Base-by-base conservation (phyloP, 2,888 invertebrate species). In the Melanotus villosus region DNA sequence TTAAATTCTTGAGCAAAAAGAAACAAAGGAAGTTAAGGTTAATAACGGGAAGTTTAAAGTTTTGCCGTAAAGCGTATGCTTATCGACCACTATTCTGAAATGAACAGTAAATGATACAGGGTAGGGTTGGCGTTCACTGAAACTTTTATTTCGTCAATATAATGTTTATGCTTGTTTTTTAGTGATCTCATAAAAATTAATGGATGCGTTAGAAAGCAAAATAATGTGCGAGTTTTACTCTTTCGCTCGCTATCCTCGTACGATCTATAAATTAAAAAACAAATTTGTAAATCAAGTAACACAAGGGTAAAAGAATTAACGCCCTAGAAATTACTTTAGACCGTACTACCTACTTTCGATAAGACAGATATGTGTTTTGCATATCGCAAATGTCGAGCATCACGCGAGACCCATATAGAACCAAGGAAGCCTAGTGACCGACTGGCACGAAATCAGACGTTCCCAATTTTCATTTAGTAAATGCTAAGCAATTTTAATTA, bases 321-420 rank as follows among this genome's bases (percentile, higher is more conserved):
- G 59, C 36, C 36, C 41, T 54, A 66, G 57, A 68, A 68, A 68
- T 65, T 68, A 64, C 59, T 59, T 34, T 54, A 43, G 54, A 58
- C 34, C 45, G 63, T 41, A 63, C 59, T 59, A 56, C 58, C 52
- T 54, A 59, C 56, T 64, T 58, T 64, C 56, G 69, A 69, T 69
- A 69, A 69, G 69, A 69, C 69, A 69, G 69, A 69, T 65, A 69
- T 69, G 65, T 69, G 60, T 60, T 69, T 69, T 69, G 69, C 65
- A 69, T 69, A 65, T 69, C 65, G 65, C 56, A 57, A 69, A 69
- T 60, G 69, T 38, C 26, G 56, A 43, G 38, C 21, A 62, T 56
- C 69, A 69, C 69, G 69, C 69, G 54, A 65, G 34, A 36, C 64
- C 47, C 52, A 34, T 62, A 67, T 62, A 47, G 38, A 54, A 58